Conservation (phyloP, 2,888 invertebrate genomes). For the Thalpophila matura region DNA sequence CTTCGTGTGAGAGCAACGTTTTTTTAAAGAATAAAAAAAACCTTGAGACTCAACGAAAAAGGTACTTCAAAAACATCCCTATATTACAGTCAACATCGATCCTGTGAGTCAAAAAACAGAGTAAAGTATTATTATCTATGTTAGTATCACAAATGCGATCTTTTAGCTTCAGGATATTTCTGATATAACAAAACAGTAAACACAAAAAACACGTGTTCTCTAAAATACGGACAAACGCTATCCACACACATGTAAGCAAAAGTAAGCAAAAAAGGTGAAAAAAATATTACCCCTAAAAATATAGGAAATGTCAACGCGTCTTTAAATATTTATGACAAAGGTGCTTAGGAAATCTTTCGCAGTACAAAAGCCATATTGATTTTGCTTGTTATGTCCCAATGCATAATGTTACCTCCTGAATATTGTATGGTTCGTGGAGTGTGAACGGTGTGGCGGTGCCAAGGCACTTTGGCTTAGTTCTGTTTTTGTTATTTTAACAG, state of each 20-base stretch:
- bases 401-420: slow-evolving; percentile 85
- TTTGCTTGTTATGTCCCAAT: slow-evolving; percentile 83
- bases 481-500: slow-evolving; percentile 20
- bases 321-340: slow-evolving; percentile 86
- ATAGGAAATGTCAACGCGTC: slow-evolving; percentile 69
- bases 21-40: too few species aligned
- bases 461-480: slow-evolving; percentile 49
- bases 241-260: slow-evolving; percentile 24
- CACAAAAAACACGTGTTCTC: slow-evolving; percentile 20
- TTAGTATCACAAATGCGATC: too few species aligned
- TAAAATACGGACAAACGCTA: slow-evolving; percentile 25
- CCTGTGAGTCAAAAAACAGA: too few species aligned
- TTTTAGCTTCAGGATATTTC: too few species aligned
- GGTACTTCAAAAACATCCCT: too few species aligned
- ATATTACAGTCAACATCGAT: not conserved
- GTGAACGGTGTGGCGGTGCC: slow-evolving; percentile 43
- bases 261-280: slow-evolving; percentile 24
- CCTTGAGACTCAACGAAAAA: too few species aligned
- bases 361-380: slow-evolving; percentile 86
- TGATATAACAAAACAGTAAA: not conserved
- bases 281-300: slow-evolving; percentile 42
- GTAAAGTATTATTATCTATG: too few species aligned
- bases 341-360: slow-evolving; percentile 79
- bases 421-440: slow-evolving; percentile 78
- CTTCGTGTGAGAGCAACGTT: too few species aligned